phyloP scores from a whole-genome alignment of 2,888 invertebrate genomes.

The Trichogramma evanescens region DNA sequence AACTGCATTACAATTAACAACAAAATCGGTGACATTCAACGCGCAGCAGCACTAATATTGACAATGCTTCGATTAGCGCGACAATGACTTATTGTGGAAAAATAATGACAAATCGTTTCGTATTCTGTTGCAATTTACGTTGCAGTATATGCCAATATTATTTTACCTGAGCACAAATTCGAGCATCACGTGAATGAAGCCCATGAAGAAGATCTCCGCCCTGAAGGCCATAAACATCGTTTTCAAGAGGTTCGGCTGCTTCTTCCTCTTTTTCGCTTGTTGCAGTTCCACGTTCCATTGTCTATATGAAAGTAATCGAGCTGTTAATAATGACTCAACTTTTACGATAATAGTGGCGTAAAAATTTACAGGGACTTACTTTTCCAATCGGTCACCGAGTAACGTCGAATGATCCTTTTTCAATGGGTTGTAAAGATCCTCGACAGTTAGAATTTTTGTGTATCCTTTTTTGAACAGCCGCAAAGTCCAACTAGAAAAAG shows the following conservation, averaged over 20 bases:
- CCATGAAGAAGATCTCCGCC: constrained; percentile 45
- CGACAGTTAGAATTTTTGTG: constrained; percentile 62
- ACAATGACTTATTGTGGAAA: too few species aligned
- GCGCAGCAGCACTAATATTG: too few species aligned
- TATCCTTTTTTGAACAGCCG: constrained; percentile 71
- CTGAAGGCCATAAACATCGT: constrained; percentile 48
- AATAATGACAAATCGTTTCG: too few species aligned
- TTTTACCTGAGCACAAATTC: constrained; percentile 39
- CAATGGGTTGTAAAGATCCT: constrained; percentile 68
- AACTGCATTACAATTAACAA: too few species aligned
- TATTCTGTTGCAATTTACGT: too few species aligned
- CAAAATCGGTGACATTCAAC: too few species aligned
- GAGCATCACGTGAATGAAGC: constrained; percentile 47
- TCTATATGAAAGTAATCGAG: constrained; percentile 32
- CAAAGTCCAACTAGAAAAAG: constrained; percentile 64
- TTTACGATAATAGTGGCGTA: background rate
- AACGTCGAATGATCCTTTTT: constrained; percentile 60
- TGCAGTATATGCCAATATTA: background rate
- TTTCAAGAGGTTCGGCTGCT: constrained; percentile 46
- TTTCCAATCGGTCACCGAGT: constrained; percentile 64
- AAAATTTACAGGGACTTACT: constrained; percentile 45
- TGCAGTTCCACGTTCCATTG: constrained; percentile 49
- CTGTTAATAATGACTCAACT: background rate
- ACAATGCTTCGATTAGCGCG: too few species aligned
- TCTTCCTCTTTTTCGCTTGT: constrained; percentile 33